phyloP scores from a whole-genome alignment of 2,113 vertebrate genomes.

The Tachuris rubrigastra region DNA sequence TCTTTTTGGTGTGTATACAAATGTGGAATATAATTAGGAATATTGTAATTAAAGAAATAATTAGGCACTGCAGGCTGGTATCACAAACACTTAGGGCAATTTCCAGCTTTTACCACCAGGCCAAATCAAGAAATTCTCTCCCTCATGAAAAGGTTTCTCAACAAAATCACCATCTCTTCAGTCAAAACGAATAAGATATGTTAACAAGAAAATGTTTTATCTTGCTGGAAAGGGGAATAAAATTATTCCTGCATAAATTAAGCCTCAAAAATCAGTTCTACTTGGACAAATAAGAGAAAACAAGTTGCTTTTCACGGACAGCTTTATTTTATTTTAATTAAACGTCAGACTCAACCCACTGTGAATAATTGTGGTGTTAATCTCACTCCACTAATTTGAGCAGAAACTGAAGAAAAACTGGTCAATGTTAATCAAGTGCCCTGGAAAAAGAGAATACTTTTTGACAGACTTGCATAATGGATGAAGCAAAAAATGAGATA shows the following conservation, averaged over 20 bases:
- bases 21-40: conserved; percentile 47
- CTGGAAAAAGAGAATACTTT: conserved; percentile 34
- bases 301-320: conserved; percentile 25
- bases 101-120: conserved; percentile 36
- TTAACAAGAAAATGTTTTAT: neutral
- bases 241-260: conserved; percentile 24
- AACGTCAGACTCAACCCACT: conserved; percentile 21
- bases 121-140: conserved; percentile 44
- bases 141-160: conserved; percentile 5
- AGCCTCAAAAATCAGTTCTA: conserved; percentile 16
- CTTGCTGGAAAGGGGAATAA: neutral
- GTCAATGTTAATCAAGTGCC: conserved; percentile 58
- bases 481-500: conserved; percentile 53
- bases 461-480: conserved; percentile 42
- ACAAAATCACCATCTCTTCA: conserved; percentile 11
- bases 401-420: conserved; percentile 48
- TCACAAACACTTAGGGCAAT: conserved; percentile 36
- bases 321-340: conserved; percentile 66
- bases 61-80: neutral
- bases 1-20: neutral
- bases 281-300: neutral
- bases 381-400: conserved; percentile 58
- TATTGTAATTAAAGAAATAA: conserved; percentile 65
- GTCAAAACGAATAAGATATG: neutral
- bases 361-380: conserved; percentile 64